Percentiles rank a stretch among this genome's conserved stretches.
Conservation (phyloP, 1,140 invertebrate genomes). For the Aphis gossypii region DNA sequence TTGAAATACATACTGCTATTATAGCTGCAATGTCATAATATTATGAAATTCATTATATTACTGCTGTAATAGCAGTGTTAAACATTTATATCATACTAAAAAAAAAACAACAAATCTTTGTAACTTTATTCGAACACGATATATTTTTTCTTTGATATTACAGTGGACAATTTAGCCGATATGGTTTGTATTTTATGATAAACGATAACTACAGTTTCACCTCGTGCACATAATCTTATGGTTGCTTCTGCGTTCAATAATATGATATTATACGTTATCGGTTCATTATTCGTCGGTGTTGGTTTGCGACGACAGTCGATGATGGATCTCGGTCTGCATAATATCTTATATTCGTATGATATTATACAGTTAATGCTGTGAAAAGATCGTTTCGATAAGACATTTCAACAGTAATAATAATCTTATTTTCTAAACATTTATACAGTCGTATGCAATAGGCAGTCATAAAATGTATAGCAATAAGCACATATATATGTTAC, state of each 20-base stretch:
- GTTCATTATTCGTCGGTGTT: background rate
- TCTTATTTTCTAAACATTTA: constrained; percentile 1
- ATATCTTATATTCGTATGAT: background rate
- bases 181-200: background rate
- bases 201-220: background rate
- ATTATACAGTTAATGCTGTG: background rate
- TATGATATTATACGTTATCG: background rate
- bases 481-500: background rate
- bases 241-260: background rate
- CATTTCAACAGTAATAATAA: background rate
- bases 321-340: background rate
- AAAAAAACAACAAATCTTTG: background rate
- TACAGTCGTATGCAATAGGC: background rate
- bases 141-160: background rate
- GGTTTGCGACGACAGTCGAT: background rate
- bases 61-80: background rate
- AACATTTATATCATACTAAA: background rate
- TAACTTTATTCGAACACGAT: background rate
- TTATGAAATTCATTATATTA: background rate
- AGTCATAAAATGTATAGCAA: background rate
- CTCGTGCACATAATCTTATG: background rate
- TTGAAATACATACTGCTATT: background rate
- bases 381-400: background rate
- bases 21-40: background rate
- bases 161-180: background rate